phyloP scores from a whole-genome alignment of 2,113 vertebrate genomes.

The Psilopsiagon aurifrons region DNA sequence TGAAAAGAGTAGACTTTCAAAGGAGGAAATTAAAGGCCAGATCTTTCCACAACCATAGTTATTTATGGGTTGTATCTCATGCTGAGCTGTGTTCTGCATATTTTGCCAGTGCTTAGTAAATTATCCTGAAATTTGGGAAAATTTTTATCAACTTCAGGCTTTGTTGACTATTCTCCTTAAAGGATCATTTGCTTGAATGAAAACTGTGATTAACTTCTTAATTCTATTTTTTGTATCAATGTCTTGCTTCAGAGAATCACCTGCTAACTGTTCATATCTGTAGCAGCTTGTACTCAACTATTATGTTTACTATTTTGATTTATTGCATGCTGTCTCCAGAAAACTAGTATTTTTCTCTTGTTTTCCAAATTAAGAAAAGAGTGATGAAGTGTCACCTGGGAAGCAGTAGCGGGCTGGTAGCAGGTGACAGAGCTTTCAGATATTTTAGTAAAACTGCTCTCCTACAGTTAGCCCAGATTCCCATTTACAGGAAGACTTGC shows the following conservation, averaged over 20 bases:
- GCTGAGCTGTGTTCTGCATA: background rate
- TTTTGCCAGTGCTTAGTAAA: background rate
- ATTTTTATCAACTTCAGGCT: background rate
- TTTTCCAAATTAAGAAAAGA: background rate
- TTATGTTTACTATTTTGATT: background rate
- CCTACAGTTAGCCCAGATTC: background rate
- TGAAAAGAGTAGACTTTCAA: background rate
- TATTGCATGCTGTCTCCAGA: background rate
- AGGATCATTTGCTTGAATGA: background rate
- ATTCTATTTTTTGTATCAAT: background rate
- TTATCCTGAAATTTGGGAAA: background rate
- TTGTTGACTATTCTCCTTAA: background rate
- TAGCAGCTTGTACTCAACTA: background rate
- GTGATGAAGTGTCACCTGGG: background rate
- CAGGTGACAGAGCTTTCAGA: background rate
- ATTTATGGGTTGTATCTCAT: background rate
- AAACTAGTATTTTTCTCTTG: background rate
- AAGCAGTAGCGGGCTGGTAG: background rate
- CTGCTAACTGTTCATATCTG: background rate
- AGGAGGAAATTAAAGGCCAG: conserved; percentile 2
- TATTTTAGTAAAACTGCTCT: background rate
- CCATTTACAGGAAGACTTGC: background rate
- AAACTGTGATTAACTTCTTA: background rate
- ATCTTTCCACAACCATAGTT: background rate
- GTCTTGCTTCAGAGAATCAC: background rate